phyloP scores from a whole-genome alignment of 2,888 invertebrate species.

The Listrodromus nycthemerus region DNA sequence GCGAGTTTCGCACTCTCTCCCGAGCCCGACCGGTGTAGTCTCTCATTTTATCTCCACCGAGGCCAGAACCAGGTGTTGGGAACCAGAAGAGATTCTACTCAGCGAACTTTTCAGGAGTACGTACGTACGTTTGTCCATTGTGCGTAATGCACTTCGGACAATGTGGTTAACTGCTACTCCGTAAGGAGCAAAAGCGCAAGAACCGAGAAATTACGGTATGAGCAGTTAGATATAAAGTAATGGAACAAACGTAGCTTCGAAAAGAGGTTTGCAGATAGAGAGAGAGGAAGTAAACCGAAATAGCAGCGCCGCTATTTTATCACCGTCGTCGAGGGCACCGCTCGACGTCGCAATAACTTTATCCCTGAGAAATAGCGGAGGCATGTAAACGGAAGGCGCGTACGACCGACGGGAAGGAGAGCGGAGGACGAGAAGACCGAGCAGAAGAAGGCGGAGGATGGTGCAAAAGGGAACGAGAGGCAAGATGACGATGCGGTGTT shows the following conservation, averaged over 20 bases:
- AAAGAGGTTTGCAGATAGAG: not conserved
- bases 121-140: constrained; percentile 24
- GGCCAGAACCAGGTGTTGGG: not conserved
- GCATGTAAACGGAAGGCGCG: constrained; percentile 62
- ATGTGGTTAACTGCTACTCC: constrained; percentile 16
- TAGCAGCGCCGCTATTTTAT: constrained; percentile 55
- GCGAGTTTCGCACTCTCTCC: not conserved
- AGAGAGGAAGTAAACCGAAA: constrained; percentile 42
- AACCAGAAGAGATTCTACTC: not conserved
- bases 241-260: constrained; percentile 11
- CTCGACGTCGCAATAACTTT: constrained; percentile 56
- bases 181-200: constrained; percentile 18
- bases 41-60: constrained; percentile 5
- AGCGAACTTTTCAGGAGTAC: not conserved
- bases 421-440: constrained; percentile 2
- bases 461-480: constrained; percentile 32
- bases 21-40: not conserved
- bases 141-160: constrained; percentile 35
- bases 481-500: constrained; percentile 29
- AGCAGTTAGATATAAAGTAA: constrained; percentile 20
- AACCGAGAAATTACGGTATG: constrained; percentile 44
- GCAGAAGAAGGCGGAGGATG: constrained; percentile 2
- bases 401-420: constrained; percentile 3
- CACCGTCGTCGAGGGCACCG: constrained; percentile 21
- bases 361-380: constrained; percentile 62